A percentile compares a stretch with the other conserved stretches of the same genome.
phyloP scores from a whole-genome alignment of 2,797 vertebrate species.

The Sphaeramia orbicularis region DNA sequence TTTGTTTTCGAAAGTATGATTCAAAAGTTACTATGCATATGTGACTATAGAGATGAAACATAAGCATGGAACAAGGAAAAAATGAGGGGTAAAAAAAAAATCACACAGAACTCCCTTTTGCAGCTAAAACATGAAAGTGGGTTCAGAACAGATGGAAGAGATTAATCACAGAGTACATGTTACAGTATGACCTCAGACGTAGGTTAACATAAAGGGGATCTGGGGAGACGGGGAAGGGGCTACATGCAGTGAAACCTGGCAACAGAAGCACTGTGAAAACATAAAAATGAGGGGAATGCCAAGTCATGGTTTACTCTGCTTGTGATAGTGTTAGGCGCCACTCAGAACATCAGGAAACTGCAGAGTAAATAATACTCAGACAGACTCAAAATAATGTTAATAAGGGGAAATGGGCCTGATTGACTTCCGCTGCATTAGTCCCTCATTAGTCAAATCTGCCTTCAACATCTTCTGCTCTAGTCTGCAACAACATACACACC shows the following conservation, averaged over 20 bases:
- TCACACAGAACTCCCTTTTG: not conserved
- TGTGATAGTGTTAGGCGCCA: not conserved
- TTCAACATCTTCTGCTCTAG: not conserved
- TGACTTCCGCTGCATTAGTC: slow-evolving; percentile 50
- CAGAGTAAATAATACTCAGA: slow-evolving; percentile 49
- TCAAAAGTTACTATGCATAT: slow-evolving; percentile 11
- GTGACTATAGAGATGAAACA: slow-evolving; percentile 35
- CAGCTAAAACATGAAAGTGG: slow-evolving; percentile 33
- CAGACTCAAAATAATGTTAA: slow-evolving; percentile 37
- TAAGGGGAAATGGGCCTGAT: slow-evolving; percentile 57
- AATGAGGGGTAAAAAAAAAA: not conserved
- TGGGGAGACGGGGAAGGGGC: not conserved
- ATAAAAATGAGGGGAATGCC: not conserved
- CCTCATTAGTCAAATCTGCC: slow-evolving; percentile 5
- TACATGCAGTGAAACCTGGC: not conserved
- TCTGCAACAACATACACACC: not conserved
- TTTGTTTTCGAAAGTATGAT: slow-evolving; percentile 20
- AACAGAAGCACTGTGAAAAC: not conserved
- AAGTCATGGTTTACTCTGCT: not conserved
- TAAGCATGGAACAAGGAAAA: slow-evolving; percentile 14
- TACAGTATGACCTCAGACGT: not conserved
- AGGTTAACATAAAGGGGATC: not conserved
- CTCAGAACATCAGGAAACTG: slow-evolving; percentile 51
- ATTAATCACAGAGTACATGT: slow-evolving; percentile 24
- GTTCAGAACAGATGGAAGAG: slow-evolving; percentile 54